These are phyloP conservation scores for Loris lydekkerianus DNA, from an alignment of 2,797 vertebrate species.

Conservation along the genomic window DNA sequence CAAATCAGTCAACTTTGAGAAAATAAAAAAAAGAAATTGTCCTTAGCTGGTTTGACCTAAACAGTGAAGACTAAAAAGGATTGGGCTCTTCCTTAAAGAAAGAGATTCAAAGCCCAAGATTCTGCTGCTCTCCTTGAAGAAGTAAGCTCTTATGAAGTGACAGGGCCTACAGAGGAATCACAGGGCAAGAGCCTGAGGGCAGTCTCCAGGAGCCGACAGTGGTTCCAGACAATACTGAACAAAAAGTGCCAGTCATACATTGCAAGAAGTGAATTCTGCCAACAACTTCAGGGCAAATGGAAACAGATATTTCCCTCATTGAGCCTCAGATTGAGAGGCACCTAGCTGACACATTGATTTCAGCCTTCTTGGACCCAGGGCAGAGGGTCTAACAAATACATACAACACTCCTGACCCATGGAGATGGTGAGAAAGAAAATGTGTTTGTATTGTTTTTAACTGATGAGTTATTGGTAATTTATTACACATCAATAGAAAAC, in stretches of 20 bases:
- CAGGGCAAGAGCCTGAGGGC: rapidly evolving
- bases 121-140: neutral
- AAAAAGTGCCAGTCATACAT: neutral
- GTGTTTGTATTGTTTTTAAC: neutral
- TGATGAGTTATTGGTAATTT: neutral
- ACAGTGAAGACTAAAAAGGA: neutral
- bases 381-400: neutral
- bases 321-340: neutral
- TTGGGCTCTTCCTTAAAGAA: neutral
- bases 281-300: neutral
- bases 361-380: neutral
- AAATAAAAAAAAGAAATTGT: neutral
- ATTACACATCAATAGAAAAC: neutral
- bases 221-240: neutral
- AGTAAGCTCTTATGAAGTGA: neutral
- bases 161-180: neutral
- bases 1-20: neutral
- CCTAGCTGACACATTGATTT: neutral
- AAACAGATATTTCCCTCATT: neutral
- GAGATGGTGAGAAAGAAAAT: neutral
- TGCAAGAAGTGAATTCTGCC: neutral
- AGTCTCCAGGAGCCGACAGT: neutral
- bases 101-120: neutral
- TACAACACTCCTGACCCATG: neutral
- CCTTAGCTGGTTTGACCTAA: neutral